These are phyloP conservation scores for Pangasianodon hypophthalmus DNA, from an alignment of 2,113 vertebrate species.

Conservation along the genomic window DNA sequence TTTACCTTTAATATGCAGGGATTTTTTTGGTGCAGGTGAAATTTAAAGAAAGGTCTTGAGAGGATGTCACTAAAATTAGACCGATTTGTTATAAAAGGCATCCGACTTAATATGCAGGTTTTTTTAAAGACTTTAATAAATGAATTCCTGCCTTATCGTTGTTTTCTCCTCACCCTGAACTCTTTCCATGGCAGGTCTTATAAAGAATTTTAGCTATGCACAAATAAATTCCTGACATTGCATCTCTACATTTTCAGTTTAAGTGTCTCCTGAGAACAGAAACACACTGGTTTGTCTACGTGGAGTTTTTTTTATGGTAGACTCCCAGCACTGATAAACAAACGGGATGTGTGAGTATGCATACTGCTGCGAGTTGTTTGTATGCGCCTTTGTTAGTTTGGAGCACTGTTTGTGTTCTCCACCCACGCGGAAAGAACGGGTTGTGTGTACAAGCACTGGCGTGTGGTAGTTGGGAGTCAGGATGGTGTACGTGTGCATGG, in stretches of 20 bases:
- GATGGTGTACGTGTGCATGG: not conserved
- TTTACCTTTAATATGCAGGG: not conserved
- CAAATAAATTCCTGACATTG: not conserved
- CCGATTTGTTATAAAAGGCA: not conserved
- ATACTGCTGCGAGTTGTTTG: too few relatives aligned
- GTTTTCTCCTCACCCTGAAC: not conserved
- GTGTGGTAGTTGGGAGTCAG: not conserved
- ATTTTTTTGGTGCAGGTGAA: not conserved
- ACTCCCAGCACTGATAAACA: not conserved
- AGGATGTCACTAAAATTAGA: not conserved
- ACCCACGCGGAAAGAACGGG: too few relatives aligned
- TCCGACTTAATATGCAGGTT: not conserved
- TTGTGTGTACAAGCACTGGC: not conserved
- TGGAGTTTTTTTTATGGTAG: not conserved
- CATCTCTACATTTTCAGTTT: not conserved
- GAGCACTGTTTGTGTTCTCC: not conserved
- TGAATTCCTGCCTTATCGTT: not conserved
- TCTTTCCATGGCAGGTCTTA: not conserved
- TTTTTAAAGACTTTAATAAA: not conserved
- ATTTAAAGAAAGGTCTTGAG: not conserved
- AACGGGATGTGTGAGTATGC: too few relatives aligned
- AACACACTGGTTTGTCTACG: not conserved
- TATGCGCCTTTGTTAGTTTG: not conserved
- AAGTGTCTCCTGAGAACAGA: not conserved
- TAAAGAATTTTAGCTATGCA: not conserved